Percentiles rank a stretch among this genome's conserved stretches.
Conservation (phyloP, 2,797 vertebrate species). For the Choloepus didactylus region DNA sequence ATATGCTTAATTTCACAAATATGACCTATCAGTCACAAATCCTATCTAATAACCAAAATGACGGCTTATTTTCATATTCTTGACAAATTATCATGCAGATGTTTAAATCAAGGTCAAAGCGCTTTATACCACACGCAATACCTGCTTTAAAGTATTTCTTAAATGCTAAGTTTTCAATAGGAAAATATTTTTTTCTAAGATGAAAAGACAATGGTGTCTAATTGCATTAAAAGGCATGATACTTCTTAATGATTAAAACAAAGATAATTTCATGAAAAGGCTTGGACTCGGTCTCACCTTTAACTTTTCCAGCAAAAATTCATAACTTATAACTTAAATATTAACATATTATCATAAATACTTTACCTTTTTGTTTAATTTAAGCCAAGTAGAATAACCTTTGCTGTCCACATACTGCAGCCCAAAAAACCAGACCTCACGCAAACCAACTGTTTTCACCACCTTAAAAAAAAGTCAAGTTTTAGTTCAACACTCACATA, state of each 20-base stretch:
- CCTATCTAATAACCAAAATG: background rate
- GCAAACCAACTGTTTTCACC: constrained; percentile 98
- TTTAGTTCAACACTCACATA: constrained; percentile 58
- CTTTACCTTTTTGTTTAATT: constrained; percentile 98
- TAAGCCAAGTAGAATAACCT: constrained; percentile 98
- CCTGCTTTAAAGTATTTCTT: background rate
- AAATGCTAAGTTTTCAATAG: constrained; percentile 33
- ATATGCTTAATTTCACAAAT: background rate
- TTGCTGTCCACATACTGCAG: constrained; percentile 98
- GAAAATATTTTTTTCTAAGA: constrained; percentile 7
- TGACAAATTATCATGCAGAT: background rate
- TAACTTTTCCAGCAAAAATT: constrained; percentile 34
- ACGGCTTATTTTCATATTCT: constrained; percentile 1
- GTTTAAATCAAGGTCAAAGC: background rate
- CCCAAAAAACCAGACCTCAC: constrained; percentile 99
- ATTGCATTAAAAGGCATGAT: background rate
- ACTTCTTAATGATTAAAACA: background rate
- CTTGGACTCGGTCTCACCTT: background rate
- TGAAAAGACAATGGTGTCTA: background rate
- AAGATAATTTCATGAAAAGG: background rate
- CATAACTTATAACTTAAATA: background rate
- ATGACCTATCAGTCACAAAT: background rate
- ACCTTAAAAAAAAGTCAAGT: constrained; percentile 89
- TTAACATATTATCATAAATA: background rate
- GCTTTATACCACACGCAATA: background rate